Percentiles rank a stretch among this genome's conserved stretches.
Evolutionary conservation across 2,797 vertebrate species (phyloP).

Genomic region (Scolopax rusticola): DNA sequence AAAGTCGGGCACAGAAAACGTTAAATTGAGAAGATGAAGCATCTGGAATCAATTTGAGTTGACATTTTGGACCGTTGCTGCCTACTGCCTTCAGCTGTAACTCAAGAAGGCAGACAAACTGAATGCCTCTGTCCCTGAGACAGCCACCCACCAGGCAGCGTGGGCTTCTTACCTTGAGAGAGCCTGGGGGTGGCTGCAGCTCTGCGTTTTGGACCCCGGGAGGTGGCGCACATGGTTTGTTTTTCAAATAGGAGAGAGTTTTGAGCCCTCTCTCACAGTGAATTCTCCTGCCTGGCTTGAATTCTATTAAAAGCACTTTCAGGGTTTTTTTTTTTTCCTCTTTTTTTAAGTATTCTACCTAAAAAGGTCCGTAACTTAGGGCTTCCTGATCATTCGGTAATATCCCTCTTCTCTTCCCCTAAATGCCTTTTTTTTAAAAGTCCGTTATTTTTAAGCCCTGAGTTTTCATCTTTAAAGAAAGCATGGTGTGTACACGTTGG

Average conservation of each 20-base stretch:
- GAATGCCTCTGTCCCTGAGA: not conserved
- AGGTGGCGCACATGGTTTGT: slow-evolving; percentile 53
- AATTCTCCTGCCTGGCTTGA: not conserved
- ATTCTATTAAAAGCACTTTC: not conserved
- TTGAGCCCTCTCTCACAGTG: not conserved
- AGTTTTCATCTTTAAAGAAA: not conserved
- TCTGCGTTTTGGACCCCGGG: not conserved
- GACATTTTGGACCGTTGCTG: not conserved
- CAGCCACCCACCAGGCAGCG: not conserved
- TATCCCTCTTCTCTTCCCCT: not conserved
- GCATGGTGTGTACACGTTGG: rapidly evolving
- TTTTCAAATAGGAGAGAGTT: not conserved
- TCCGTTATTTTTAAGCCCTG: not conserved
- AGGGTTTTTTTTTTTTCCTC: not conserved
- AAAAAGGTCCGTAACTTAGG: not conserved
- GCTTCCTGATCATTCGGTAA: not conserved
- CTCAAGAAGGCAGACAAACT: not conserved
- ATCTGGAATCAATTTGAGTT: not conserved
- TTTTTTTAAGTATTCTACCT: not conserved
- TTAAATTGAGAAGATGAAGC: not conserved
- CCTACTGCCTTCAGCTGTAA: not conserved
- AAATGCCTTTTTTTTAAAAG: not conserved
- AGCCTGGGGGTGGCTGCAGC: not conserved
- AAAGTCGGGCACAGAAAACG: rapidly evolving
- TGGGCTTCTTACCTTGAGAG: not conserved